These are phyloP conservation scores for Stenodera caucasica DNA, from an alignment of 2,888 invertebrate genomes.

Conservation along the genomic window DNA sequence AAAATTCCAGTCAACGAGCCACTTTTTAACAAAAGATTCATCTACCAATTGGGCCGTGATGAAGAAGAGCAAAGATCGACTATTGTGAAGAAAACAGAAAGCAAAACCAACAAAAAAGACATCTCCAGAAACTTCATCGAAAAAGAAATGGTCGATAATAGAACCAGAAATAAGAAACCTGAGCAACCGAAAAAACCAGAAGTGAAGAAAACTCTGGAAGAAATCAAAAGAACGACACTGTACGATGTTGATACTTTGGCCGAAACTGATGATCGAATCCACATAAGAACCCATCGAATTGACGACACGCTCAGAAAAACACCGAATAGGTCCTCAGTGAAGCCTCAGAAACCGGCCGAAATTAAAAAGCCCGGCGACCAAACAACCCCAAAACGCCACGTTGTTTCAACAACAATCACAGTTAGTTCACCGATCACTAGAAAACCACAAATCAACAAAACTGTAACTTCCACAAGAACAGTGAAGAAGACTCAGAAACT, in stretches of 20 bases:
- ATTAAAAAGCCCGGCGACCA: slow-evolving; percentile 24
- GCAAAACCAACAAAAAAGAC: slow-evolving; percentile 44
- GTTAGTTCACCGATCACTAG: slow-evolving; percentile 31
- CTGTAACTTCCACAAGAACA: slow-evolving; percentile 29
- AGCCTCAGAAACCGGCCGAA: slow-evolving; percentile 46
- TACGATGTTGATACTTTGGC: slow-evolving; percentile 38
- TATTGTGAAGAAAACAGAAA: slow-evolving; percentile 19
- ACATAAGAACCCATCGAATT: slow-evolving; percentile 42
- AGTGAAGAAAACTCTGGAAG: slow-evolving; percentile 9
- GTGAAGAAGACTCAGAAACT: slow-evolving; percentile 25
- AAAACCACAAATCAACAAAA: slow-evolving; percentile 21
- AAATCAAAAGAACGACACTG: slow-evolving; percentile 30
- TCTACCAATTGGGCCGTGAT: slow-evolving; percentile 42
- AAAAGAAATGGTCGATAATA: slow-evolving; percentile 27
- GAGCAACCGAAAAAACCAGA: slow-evolving; percentile 4
- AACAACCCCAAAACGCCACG: slow-evolving; percentile 26
- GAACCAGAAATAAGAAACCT: slow-evolving; percentile 11
- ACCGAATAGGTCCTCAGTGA: slow-evolving; percentile 14
- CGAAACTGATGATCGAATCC: slow-evolving; percentile 33
- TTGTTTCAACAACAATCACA: slow-evolving; percentile 45
- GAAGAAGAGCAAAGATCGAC: slow-evolving; percentile 42
- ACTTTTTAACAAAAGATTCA: slow-evolving; percentile 44
- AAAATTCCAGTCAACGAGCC: slow-evolving; percentile 49
- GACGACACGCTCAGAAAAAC: slow-evolving; percentile 39
- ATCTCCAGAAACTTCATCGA: slow-evolving; percentile 28